Percentiles rank a stretch among this genome's conserved stretches.
Conservation (phyloP, 2,888 invertebrate genomes). For the Dryomyza anilis region DNA sequence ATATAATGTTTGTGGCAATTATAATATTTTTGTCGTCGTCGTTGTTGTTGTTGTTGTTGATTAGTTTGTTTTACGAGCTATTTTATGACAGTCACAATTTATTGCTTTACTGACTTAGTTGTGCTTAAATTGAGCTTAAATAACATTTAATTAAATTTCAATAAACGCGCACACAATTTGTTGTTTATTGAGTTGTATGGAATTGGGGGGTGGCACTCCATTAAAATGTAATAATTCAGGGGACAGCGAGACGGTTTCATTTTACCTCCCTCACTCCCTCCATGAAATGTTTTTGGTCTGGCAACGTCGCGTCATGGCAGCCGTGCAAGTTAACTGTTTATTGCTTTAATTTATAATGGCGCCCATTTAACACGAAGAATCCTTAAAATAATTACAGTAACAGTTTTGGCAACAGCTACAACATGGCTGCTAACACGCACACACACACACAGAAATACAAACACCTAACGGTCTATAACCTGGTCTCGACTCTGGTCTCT, state of each 20-base stretch:
- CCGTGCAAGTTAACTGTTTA: background rate
- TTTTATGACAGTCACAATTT: no score
- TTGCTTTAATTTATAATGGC: conserved; percentile 5
- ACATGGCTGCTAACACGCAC: no score
- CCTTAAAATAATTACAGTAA: conserved; percentile 51
- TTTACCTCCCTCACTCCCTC: no score
- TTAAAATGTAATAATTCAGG: conserved; percentile 51
- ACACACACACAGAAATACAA: no score
- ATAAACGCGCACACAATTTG: background rate
- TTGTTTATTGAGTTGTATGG: background rate
- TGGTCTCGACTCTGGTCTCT: background rate
- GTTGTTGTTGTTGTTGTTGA: no score
- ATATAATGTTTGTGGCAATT: no score
- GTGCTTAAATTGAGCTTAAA: no score
- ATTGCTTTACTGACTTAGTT: conserved; percentile 2
- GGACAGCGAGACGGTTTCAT: conserved; percentile 31
- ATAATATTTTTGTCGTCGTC: no score
- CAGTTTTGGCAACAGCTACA: no score
- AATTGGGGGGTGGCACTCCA: conserved; percentile 45
- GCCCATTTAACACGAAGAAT: conserved; percentile 47
- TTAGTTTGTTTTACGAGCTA: no score
- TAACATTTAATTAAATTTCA: conserved; percentile 2
- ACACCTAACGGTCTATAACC: background rate
- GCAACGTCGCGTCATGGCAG: background rate
- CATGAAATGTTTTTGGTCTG: no score